Evolutionary conservation across 2,113 vertebrate genomes (phyloP), one percentile per base, ranked within the genome.

Genomic region (Corythoichthys haematopterus): DNA sequence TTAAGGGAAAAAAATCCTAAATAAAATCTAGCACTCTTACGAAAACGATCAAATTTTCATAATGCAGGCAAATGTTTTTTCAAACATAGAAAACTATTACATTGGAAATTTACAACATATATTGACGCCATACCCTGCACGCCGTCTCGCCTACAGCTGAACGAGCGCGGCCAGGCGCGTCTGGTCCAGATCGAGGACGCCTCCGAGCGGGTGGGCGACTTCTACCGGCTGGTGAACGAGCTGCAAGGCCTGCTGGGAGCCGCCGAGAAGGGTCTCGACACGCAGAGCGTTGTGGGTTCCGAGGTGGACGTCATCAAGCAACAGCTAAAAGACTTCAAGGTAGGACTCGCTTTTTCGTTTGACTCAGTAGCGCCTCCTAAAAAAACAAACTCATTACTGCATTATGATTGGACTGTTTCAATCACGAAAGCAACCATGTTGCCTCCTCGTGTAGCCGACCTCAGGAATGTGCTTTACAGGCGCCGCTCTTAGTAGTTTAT

Each of bases 251-350:
- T 95, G 76, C 91, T 96, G 5, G 61, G 90, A 0, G 86, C 85
- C 0, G 96, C 95, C 0, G 96, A 98, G 80, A 94, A 95, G 16
- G 91, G 87, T 1, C 92, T 95, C 68, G 92, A 90, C 0, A 59
- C 94, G 4, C 97, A 97, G 87, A 94, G 94, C 71, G 71, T 93
- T 7, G 97, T 98, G 13, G 95, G 94, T 0, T 93, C 94, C 0
- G 98, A 99, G 88, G 96, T 99, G 82, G 98, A 99, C 35, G 84
- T 88, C 82, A 95, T 99, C 90, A 97, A 92, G 77, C 95, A 95
- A 67, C 98, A 99, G 78, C 76, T 99, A 82, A 92, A 92, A 16
- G 94, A 95, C 84, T 98, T 98, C 84, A 98, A 98, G 94, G 98
- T 99, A 90, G 74, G 94, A 53, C 0, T 3, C 13, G 11, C 36